Evolutionary conservation across 2,113 vertebrate species (phyloP).

Genomic region (Diadophis punctatus): DNA sequence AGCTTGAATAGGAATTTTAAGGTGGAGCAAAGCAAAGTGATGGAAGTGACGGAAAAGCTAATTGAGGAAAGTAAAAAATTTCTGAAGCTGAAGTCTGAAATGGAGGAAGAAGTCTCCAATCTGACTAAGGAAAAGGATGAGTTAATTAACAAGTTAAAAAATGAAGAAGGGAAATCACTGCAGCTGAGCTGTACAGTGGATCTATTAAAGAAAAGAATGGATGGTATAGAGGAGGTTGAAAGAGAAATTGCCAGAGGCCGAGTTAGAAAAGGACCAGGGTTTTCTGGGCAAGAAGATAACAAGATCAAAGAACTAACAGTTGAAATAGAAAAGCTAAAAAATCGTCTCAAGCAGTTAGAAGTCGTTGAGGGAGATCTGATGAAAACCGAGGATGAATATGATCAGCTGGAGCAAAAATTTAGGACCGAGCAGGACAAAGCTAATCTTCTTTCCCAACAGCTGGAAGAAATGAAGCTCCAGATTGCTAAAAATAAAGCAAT

Average conservation of each 20-base stretch:
- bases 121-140: slow-evolving; percentile 83
- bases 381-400: slow-evolving; percentile 96
- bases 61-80: slow-evolving; percentile 97
- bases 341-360: slow-evolving; percentile 86
- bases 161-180: slow-evolving; percentile 79
- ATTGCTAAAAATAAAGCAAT: slow-evolving; percentile 87
- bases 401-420: slow-evolving; percentile 90
- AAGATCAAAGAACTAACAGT: slow-evolving; percentile 82
- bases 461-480: slow-evolving; percentile 89
- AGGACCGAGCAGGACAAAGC: slow-evolving; percentile 91
- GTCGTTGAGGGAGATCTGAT: slow-evolving; percentile 93
- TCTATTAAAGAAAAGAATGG: slow-evolving; percentile 78
- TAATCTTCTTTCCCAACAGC: slow-evolving; percentile 80
- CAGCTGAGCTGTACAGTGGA: slow-evolving; percentile 76
- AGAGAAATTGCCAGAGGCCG: slow-evolving; percentile 72
- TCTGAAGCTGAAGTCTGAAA: slow-evolving; percentile 89
- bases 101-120: slow-evolving; percentile 82
- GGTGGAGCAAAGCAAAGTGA: slow-evolving; percentile 88
- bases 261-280: slow-evolving; percentile 66
- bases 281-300: slow-evolving; percentile 75
- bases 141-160: slow-evolving; percentile 74
- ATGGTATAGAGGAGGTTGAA: slow-evolving; percentile 78
- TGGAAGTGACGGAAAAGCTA: slow-evolving; percentile 91
- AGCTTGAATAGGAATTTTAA: slow-evolving; percentile 81
- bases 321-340: slow-evolving; percentile 88